phyloP scores from a whole-genome alignment of 2,888 invertebrate species.

The Lochmaea capreae region DNA sequence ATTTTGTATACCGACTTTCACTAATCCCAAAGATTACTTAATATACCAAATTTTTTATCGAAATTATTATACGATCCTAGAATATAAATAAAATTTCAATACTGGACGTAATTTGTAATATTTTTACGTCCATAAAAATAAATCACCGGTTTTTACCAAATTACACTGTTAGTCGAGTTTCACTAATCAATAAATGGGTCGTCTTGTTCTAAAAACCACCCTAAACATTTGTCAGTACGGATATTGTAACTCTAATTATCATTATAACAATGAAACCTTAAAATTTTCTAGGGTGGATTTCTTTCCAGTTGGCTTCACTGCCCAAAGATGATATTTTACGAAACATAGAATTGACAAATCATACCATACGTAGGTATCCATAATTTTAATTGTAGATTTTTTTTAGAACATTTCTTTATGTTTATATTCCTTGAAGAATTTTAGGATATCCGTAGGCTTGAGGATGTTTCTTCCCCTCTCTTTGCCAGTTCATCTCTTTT shows the following conservation, averaged over 20 bases:
- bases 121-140: not conserved
- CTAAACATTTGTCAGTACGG: constrained; percentile 17
- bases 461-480: no score
- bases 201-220: constrained; percentile 14
- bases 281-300: constrained; percentile 11
- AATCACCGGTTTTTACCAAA: not conserved
- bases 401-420: no score
- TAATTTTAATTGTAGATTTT: no score
- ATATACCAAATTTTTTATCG: no score
- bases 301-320: constrained; percentile 12
- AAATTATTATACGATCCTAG: no score
- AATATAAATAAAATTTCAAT: no score
- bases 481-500: no score
- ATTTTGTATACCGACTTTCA: no score
- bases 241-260: constrained; percentile 19
- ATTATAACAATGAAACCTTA: constrained; percentile 19
- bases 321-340: not conserved
- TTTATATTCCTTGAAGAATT: no score
- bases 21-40: no score
- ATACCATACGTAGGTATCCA: no score
- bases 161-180: not conserved
- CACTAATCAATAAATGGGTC: constrained; percentile 10
- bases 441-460: no score
- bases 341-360: not conserved
- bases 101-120: not conserved